Percentiles rank a stretch among this genome's conserved stretches.
phyloP scores from a whole-genome alignment of 2,888 invertebrate genomes.

The Drosophila antonietae region DNA sequence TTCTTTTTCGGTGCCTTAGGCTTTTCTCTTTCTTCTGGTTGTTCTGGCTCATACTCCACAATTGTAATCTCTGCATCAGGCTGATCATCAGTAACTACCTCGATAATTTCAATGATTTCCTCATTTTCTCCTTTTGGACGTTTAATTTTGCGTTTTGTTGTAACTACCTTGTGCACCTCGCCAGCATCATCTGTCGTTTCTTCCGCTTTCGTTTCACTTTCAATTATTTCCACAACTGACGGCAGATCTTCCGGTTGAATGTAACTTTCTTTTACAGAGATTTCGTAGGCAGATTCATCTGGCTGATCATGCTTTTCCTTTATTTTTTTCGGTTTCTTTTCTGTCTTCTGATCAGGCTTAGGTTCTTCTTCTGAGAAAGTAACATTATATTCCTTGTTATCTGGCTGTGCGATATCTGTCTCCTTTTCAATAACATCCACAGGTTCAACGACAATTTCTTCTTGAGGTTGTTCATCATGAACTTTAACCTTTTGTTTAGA shows the following conservation, averaged over 20 bases:
- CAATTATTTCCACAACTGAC: conserved; percentile 77
- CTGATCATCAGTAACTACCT: conserved; percentile 80
- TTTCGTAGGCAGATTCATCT: conserved; percentile 36
- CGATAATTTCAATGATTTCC: conserved; percentile 83
- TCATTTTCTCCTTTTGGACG: conserved; percentile 84
- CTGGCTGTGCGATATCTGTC: conserved; percentile 63
- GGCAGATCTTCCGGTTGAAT: conserved; percentile 51
- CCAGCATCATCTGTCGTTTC: conserved; percentile 84
- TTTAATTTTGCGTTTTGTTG: conserved; percentile 84
- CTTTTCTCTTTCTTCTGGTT: conserved; percentile 81
- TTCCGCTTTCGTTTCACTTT: conserved; percentile 84
- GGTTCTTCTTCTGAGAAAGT: conserved; percentile 45
- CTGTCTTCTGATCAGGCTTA: conserved; percentile 15
- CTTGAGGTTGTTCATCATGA: conserved; percentile 84
- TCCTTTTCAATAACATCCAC: conserved; percentile 39
- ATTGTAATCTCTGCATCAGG: conserved; percentile 81
- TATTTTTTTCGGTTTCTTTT: conserved; percentile 33
- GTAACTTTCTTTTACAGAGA: conserved; percentile 52
- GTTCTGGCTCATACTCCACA: conserved; percentile 71
- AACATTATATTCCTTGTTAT: conserved; percentile 60
- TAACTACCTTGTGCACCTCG: conserved; percentile 83
- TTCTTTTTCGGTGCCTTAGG: conserved; percentile 79
- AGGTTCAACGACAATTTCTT: conserved; percentile 29
- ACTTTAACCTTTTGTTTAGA: conserved; percentile 76
- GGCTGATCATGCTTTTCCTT: conserved; percentile 27